These are phyloP conservation scores for Lepilemur ruficaudatus DNA, from an alignment of 2,797 vertebrate genomes.

Conservation along the genomic window DNA sequence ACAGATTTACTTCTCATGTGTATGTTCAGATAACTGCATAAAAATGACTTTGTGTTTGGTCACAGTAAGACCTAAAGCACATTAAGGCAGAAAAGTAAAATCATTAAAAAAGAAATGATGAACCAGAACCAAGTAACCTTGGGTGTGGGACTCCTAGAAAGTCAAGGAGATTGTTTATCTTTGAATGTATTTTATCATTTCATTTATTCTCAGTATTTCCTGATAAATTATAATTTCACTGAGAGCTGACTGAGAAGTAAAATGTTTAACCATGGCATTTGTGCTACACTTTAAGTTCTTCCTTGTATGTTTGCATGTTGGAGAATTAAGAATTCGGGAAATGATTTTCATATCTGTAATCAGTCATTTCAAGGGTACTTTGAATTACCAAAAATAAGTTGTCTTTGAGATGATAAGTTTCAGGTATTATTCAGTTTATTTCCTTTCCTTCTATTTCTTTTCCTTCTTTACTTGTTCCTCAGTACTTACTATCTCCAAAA, in stretches of 20 bases:
- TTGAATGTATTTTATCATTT: conserved; percentile 44
- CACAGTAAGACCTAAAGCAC: not conserved
- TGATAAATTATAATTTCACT: conserved; percentile 35
- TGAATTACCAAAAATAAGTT: conserved; percentile 30
- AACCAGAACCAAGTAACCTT: not conserved
- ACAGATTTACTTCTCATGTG: not conserved
- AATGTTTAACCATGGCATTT: not conserved
- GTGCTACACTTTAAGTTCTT: not conserved
- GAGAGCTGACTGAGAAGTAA: not conserved
- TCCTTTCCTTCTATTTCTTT: not conserved
- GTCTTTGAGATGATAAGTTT: conserved; percentile 37
- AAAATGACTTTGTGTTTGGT: conserved; percentile 59
- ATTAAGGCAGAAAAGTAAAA: conserved; percentile 44
- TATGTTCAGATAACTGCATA: conserved; percentile 17
- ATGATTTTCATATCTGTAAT: conserved; percentile 22
- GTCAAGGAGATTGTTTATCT: not conserved
- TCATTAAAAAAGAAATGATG: conserved; percentile 16
- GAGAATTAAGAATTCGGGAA: conserved; percentile 52
- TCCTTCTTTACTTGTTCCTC: not conserved
- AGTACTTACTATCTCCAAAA: conserved; percentile 6
- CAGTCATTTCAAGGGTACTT: conserved; percentile 20
- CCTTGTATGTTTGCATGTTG: not conserved
- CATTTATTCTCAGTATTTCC: conserved; percentile 37
- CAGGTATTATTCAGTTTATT: conserved; percentile 15
- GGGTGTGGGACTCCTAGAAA: not conserved